A percentile compares a stretch with the other conserved stretches of the same genome.
Evolutionary conservation across 2,888 invertebrate species (phyloP).

Genomic region (Aporophyla lueneburgensis): DNA sequence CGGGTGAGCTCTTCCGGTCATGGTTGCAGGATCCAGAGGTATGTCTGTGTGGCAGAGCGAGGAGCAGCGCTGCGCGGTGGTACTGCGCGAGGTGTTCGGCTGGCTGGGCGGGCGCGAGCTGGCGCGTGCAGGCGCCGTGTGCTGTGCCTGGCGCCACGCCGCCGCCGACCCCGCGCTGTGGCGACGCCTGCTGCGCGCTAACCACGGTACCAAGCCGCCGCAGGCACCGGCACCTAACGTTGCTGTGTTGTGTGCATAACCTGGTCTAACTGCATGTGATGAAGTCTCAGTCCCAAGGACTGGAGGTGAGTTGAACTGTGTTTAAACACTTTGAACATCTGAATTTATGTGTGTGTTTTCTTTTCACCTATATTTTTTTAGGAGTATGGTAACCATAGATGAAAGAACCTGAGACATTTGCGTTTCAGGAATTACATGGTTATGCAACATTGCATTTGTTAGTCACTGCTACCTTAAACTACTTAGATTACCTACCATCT

Average conservation of each 20-base stretch:
- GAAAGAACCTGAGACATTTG: neutral
- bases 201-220: constrained; percentile 20
- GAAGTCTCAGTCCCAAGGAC: neutral
- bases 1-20: neutral
- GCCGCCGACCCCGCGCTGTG: constrained; percentile 75
- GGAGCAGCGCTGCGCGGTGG: constrained; percentile 62
- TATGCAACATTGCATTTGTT: too few relatives aligned
- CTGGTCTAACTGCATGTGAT: constrained; percentile 44
- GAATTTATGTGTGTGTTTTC: constrained; percentile 3
- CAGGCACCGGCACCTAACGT: constrained; percentile 9
- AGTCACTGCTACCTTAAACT: neutral
- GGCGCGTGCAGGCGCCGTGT: constrained; percentile 74
- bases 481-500: neutral
- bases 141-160: constrained; percentile 79
- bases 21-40: neutral
- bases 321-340: neutral
- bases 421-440: too few relatives aligned
- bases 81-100: constrained; percentile 71
- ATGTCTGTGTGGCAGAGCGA: constrained; percentile 61
- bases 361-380: neutral
- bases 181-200: constrained; percentile 73
- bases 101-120: constrained; percentile 71
- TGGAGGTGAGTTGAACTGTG: constrained; percentile 7
- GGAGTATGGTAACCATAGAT: neutral
- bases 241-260: constrained; percentile 24